These are phyloP conservation scores for Diarsia rubi DNA, from an alignment of 2,888 invertebrate genomes.

Conservation along the genomic window DNA sequence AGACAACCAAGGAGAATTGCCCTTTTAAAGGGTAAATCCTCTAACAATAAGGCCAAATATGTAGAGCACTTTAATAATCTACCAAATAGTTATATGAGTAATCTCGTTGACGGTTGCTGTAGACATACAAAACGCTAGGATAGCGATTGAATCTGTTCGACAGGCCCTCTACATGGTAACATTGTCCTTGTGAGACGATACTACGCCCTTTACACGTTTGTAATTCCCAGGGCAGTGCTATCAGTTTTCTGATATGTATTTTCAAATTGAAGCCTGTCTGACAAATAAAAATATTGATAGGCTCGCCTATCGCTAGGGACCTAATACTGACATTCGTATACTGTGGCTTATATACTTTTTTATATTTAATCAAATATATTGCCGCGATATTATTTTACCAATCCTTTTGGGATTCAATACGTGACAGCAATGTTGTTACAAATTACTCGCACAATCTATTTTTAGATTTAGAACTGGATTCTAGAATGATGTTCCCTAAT, in stretches of 20 bases:
- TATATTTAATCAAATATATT: constrained; percentile 48
- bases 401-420: constrained; percentile 29
- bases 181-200: not conserved
- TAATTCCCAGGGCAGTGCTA: constrained; percentile 21
- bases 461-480: constrained; percentile 25
- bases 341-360: constrained; percentile 12
- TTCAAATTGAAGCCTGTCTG: constrained; percentile 26
- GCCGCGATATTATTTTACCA: constrained; percentile 42
- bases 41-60: not conserved
- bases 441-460: constrained; percentile 38
- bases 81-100: not conserved
- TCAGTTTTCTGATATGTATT: constrained; percentile 22
- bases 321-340: constrained; percentile 37
- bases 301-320: constrained; percentile 40
- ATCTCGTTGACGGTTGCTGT: not conserved
- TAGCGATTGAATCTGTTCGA: not conserved
- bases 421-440: constrained; percentile 24
- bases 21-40: not conserved
- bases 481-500: not conserved
- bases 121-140: not conserved
- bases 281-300: constrained; percentile 44
- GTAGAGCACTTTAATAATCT: not conserved
- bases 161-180: not conserved
- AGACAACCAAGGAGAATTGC: no score
- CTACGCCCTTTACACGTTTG: constrained; percentile 1